A percentile compares a stretch with the other conserved stretches of the same genome.
Conservation (phyloP, 37 sponge, comb jelly and placozoan genomes). For the Spongilla lacustris region DNA sequence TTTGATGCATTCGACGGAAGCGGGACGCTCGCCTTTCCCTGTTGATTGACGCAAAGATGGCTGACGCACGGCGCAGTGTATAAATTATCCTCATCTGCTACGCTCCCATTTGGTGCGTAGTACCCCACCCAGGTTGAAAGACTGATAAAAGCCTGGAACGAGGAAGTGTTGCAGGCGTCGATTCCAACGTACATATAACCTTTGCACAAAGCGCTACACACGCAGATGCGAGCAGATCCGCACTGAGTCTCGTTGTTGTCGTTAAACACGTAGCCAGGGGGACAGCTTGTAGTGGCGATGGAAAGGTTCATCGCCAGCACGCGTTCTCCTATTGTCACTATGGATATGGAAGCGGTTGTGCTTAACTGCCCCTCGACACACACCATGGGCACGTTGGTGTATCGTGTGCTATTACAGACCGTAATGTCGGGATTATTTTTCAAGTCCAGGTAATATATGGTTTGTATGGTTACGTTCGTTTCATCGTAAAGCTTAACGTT, state of each 20-base stretch:
- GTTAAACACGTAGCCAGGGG: slow-evolving; percentile 20
- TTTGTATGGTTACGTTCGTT: neutral
- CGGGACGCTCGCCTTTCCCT: too few species aligned
- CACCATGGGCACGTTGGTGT: neutral
- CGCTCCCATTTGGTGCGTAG: neutral
- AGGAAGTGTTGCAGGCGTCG: neutral
- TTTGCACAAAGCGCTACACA: slow-evolving; percentile 1
- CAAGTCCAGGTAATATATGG: neutral
- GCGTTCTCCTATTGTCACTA: neutral
- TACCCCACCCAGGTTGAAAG: slow-evolving; percentile 51
- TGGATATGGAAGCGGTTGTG: neutral
- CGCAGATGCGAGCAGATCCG: neutral
- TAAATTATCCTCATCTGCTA: neutral
- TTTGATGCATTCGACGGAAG: neutral
- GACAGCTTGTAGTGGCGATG: neutral
- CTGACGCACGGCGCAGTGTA: slow-evolving; percentile 24
- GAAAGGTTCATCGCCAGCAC: neutral
- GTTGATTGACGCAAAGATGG: neutral
- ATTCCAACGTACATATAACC: slow-evolving; percentile 7
- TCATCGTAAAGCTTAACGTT: neutral
- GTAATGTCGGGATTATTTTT: neutral
- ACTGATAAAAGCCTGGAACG: slow-evolving; percentile 7
- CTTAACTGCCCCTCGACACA: neutral
- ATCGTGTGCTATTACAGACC: neutral
- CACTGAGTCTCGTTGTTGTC: neutral